A percentile compares a stretch with the other conserved stretches of the same genome.
Evolutionary conservation across 2,113 vertebrate species (phyloP).

Genomic region (Sprattus sprattus): DNA sequence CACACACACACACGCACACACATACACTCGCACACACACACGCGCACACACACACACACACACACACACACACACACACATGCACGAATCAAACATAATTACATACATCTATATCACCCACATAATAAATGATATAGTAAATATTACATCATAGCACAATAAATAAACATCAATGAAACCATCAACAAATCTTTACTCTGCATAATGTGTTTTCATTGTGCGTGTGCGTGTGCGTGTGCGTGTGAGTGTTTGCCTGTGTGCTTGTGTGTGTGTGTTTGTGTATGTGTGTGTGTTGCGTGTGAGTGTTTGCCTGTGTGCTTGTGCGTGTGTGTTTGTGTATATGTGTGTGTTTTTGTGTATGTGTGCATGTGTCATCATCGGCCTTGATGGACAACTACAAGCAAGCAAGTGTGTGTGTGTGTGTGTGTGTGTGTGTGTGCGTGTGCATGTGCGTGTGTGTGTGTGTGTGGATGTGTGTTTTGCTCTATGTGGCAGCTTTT

Average conservation of each 20-base stretch:
- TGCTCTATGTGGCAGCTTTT: neutral
- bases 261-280: neutral
- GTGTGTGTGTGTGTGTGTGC: neutral
- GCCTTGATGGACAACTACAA: no score
- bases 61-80: no score
- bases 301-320: neutral
- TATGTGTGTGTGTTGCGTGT: neutral
- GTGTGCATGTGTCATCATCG: neutral
- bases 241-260: neutral
- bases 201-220: neutral
- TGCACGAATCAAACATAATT: no score
- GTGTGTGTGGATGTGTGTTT: neutral
- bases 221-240: neutral
- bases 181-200: neutral
- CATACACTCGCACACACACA: neutral
- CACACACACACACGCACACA: neutral
- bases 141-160: neutral
- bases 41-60: no score
- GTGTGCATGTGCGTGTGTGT: no score
- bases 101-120: no score
- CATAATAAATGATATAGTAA: no score
- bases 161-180: neutral
- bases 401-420: neutral
- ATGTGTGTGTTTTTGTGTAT: neutral
- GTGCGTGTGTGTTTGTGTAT: neutral